A percentile compares a stretch with the other conserved stretches of the same genome.
phyloP scores from a whole-genome alignment of 2,888 invertebrate species.

The Hydrotaea cyrtoneurina region DNA sequence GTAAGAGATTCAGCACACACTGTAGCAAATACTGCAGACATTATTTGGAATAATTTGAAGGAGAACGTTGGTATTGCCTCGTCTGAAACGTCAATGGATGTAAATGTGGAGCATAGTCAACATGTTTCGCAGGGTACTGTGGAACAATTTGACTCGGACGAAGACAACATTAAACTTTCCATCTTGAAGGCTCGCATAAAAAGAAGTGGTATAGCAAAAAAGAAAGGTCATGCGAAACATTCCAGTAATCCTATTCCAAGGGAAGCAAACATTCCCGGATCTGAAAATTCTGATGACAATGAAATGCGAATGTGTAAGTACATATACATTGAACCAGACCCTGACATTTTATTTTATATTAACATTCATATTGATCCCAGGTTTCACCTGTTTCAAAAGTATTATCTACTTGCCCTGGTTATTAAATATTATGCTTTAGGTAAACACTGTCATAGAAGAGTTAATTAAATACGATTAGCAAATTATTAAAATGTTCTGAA shows the following conservation, averaged over 20 bases:
- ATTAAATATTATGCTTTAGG: no score
- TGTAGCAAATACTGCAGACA: not conserved
- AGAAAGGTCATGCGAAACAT: not conserved
- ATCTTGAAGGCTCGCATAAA: conserved; percentile 54
- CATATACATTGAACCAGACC: no score
- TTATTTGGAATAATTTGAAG: not conserved
- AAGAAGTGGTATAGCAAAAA: no score
- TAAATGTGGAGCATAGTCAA: not conserved
- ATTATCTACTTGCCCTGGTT: no score
- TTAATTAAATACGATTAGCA: no score
- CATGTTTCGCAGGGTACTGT: no score
- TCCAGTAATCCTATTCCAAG: not conserved
- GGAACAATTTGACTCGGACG: not conserved
- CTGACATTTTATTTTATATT: no score
- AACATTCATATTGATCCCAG: no score
- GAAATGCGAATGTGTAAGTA: conserved; percentile 65
- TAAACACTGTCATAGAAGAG: no score
- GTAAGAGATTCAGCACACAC: conserved; percentile 43
- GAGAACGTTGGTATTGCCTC: not conserved
- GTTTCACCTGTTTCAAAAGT: no score
- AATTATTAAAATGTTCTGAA: no score
- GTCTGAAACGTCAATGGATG: not conserved
- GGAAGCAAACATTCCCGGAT: conserved; percentile 31
- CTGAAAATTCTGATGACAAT: not conserved
- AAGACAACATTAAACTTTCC: conserved; percentile 51